Evolutionary conservation across 2,888 invertebrate species (phyloP), one percentile per base, ranked within the genome.

Genomic region (Chrysolina americana): DNA sequence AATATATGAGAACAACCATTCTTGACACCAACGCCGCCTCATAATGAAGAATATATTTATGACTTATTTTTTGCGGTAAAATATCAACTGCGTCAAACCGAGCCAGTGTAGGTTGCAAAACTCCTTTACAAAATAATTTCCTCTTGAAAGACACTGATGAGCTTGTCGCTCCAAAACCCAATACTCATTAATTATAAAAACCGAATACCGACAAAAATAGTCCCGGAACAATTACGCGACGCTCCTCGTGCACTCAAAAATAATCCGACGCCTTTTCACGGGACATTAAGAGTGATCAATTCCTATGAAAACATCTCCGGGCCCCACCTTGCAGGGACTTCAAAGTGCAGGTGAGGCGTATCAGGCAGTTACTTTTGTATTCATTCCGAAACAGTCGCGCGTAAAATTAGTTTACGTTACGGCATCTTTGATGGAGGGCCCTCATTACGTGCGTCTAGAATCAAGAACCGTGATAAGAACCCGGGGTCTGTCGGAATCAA

Each of bases 381-480:
- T 72, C 75, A 65, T 72, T 70, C 41, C 36, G 56, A 75, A 44
- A 72, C 48, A 69, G 75, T 62, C 50, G 65, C 75, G 75, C 71
- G 71, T 50, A 72, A 75, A 71, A 71, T 71, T 71, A 70, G 69
- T 68, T 70, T 65, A 65, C 44, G n/a, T 75, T 71, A 68, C 75
- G 71, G 65, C 65, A 48, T 66, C 48, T 50, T 21, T 50, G 66
- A 59, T 59, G 4, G 1, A 59, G 28, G 28, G 59, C n/a, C n/a
- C 28, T 59, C 28, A 59, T 59, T 59, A 59, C 6, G 59, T 8
- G 23, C 59, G 59, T 23, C 17, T 23, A 28, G 28, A 59, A 28
- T 59, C 28, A 59, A 59, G 59, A 5, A n/a, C 28, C 59, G 59
- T 59, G 59, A 59, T 59, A n/a, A 59, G 59, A 23, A n/a, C 8